Percentiles rank a stretch among this genome's conserved stretches.
phyloP scores from a whole-genome alignment of 1,140 invertebrate genomes.

The roundworm (Caenorhabditis elegans) region DNA sequence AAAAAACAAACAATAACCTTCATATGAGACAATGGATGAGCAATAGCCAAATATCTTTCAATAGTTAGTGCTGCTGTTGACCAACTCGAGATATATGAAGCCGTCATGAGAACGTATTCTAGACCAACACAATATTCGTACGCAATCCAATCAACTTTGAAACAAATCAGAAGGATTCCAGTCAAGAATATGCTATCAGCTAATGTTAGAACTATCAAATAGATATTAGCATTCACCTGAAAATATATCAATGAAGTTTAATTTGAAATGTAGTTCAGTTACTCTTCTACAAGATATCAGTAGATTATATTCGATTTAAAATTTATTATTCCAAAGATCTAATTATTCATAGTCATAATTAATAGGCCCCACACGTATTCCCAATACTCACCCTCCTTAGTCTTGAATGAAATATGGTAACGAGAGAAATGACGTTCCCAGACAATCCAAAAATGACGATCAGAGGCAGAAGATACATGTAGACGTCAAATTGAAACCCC shows the following conservation, averaged over 20 bases:
- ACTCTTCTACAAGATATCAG: too few species aligned
- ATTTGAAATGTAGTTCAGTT: background rate
- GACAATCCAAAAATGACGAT: conserved; percentile 62
- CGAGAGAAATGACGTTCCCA: conserved; percentile 61
- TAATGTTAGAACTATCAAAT: conserved; percentile 61
- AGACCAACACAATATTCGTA: conserved; percentile 62
- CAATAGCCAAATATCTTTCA: conserved; percentile 63
- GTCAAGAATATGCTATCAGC: conserved; percentile 62
- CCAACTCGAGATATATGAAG: conserved; percentile 63
- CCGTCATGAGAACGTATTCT: conserved; percentile 61
- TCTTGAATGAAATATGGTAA: conserved; percentile 64
- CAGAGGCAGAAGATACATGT: conserved; percentile 57
- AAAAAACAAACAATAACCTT: conserved; percentile 49
- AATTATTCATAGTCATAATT: too few species aligned
- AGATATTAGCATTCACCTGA: conserved; percentile 64
- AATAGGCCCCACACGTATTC: too few species aligned
- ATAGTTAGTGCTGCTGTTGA: conserved; percentile 63
- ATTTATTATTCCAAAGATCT: too few species aligned
- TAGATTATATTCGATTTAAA: too few species aligned
- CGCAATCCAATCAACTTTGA: conserved; percentile 60
- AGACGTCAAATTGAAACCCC: conserved; percentile 43
- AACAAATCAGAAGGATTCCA: conserved; percentile 57
- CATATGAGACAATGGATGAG: conserved; percentile 61
- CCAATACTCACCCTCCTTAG: conserved; percentile 54
- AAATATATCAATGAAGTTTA: conserved; percentile 19